Conservation (phyloP, 2,797 vertebrate species). For the Hippoglossus hippoglossus region DNA sequence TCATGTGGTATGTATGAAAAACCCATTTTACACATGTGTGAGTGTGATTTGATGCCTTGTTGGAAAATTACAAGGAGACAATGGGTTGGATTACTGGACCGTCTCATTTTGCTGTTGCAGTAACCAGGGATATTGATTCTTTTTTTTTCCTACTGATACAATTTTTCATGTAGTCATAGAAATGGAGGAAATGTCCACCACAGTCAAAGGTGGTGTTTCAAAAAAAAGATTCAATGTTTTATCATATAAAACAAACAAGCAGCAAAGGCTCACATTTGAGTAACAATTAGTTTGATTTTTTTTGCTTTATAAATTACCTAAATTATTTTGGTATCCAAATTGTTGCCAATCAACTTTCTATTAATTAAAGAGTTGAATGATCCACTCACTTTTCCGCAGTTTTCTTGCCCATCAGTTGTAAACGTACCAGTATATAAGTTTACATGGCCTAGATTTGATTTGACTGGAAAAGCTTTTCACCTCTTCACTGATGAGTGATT, state of each 20-base stretch:
- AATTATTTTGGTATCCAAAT: too few species aligned
- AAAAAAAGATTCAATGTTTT: neutral
- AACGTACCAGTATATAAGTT: neutral
- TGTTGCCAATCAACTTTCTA: neutral
- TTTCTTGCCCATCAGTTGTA: neutral
- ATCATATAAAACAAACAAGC: neutral
- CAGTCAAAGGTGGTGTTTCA: neutral
- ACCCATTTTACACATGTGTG: neutral
- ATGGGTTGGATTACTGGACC: neutral
- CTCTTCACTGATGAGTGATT: neutral
- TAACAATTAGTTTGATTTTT: too few species aligned
- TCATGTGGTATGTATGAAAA: conserved; percentile 79
- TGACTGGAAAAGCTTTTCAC: conserved; percentile 7
- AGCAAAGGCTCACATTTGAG: neutral
- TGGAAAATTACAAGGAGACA: neutral
- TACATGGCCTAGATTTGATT: conserved; percentile 30
- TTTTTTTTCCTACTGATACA: neutral
- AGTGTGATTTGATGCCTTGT: neutral
- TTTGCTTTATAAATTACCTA: too few species aligned
- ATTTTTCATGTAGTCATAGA: too few species aligned
- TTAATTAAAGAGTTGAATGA: neutral
- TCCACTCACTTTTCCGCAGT: neutral
- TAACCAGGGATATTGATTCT: neutral
- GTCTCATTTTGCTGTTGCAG: neutral
- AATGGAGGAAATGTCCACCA: neutral